Conservation (phyloP, 2,888 invertebrate species). For the Acrobasis repandana region DNA sequence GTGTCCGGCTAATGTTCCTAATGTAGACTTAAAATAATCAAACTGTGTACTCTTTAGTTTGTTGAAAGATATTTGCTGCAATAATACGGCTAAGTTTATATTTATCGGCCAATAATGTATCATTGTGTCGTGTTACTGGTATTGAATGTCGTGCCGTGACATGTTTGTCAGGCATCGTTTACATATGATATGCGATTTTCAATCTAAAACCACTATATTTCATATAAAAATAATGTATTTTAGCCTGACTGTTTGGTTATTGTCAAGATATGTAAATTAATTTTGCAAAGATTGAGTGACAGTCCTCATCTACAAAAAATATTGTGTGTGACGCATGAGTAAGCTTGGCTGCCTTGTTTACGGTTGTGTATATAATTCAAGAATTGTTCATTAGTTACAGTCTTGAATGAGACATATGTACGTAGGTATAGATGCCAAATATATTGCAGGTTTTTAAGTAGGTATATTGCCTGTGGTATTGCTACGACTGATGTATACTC, state of each 20-base stretch:
- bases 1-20: slow-evolving; percentile 14
- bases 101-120: background rate
- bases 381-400: background rate
- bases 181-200: background rate
- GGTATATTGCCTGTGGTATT: too few species aligned
- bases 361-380: background rate
- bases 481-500: slow-evolving; percentile 5
- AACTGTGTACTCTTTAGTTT: slow-evolving; percentile 1
- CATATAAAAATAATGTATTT: background rate
- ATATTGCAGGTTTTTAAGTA: slow-evolving; percentile 7
- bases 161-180: background rate
- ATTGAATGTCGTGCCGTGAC: slow-evolving; percentile 5
- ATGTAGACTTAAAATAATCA: background rate
- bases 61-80: slow-evolving; percentile 9
- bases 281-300: background rate
- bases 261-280: slow-evolving; percentile 2
- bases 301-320: background rate
- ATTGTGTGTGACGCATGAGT: background rate
- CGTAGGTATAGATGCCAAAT: slow-evolving; percentile 19
- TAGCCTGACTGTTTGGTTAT: background rate
- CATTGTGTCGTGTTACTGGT: background rate
- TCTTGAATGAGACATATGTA: background rate
- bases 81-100: background rate
- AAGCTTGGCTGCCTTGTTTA: background rate
- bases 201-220: background rate